Evolutionary conservation across 2,888 invertebrate genomes (phyloP).

Genomic region (Plutella xylostella): DNA sequence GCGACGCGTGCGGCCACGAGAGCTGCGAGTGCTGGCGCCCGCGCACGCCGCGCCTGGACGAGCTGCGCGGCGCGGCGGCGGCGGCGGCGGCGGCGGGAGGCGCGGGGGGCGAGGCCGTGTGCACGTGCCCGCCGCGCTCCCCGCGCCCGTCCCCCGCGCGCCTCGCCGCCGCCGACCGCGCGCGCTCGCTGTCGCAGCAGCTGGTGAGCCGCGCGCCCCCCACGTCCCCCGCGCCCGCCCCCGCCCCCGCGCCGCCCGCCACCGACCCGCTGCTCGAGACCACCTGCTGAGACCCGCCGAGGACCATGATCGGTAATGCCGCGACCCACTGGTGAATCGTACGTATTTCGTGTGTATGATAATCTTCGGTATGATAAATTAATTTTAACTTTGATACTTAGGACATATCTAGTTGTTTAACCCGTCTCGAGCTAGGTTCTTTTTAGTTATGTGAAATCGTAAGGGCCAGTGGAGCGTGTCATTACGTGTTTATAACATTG

Average conservation of each 20-base stretch:
- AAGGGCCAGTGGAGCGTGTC: background rate
- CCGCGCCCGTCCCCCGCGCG: conserved; percentile 23
- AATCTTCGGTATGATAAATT: too few relatives aligned
- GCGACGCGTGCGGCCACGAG: conserved; percentile 36
- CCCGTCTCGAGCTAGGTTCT: background rate
- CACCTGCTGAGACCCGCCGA: conserved; percentile 33
- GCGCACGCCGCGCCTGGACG: conserved; percentile 22
- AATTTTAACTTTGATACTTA: too few relatives aligned
- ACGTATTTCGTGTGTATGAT: background rate
- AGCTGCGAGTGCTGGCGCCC: conserved; percentile 36
- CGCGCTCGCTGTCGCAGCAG: conserved; percentile 31
- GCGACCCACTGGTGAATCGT: conserved; percentile 1
- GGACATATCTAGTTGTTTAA: background rate
- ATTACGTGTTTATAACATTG: background rate
- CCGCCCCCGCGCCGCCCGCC: conserved; percentile 23
- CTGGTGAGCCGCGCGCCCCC: conserved; percentile 29
- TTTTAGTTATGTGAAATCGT: background rate
- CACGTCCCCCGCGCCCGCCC: conserved; percentile 22
- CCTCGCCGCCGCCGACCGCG: conserved; percentile 10
- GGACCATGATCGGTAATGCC: conserved; percentile 7
- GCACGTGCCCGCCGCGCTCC: conserved; percentile 34
- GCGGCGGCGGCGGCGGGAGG: conserved; percentile 14
- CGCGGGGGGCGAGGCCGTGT: conserved; percentile 18
- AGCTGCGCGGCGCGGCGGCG: conserved; percentile 19
- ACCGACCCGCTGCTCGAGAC: conserved; percentile 53